Evolutionary conservation across 2,797 vertebrate species (phyloP).

Genomic region (Muscicapa striata): DNA sequence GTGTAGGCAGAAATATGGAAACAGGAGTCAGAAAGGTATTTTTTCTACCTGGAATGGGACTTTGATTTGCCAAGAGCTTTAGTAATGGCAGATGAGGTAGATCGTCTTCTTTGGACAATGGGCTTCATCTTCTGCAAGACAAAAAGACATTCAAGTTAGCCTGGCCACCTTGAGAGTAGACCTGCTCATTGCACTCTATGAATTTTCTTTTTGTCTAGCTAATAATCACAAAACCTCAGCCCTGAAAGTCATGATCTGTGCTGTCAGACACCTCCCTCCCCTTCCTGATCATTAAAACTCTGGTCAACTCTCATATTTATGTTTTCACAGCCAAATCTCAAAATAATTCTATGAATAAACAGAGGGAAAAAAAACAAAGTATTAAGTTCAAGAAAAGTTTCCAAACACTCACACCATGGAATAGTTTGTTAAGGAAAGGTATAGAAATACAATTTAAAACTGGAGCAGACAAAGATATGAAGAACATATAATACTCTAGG

Average conservation of each 20-base stretch:
- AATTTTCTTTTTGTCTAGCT: neutral
- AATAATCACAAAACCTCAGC: neutral
- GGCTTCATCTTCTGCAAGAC: constrained; percentile 78
- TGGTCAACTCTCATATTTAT: neutral
- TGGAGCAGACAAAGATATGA: neutral
- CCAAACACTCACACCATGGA: neutral
- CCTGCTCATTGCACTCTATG: neutral
- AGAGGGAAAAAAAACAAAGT: neutral
- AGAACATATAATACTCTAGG: neutral
- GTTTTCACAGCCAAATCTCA: neutral
- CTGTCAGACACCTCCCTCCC: neutral
- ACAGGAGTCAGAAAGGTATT: neutral
- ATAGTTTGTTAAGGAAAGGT: neutral
- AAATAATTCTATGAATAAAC: neutral
- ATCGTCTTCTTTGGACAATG: constrained; percentile 69
- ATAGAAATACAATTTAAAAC: neutral
- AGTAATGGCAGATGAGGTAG: constrained; percentile 68
- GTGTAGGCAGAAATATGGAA: neutral
- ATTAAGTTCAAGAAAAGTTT: neutral
- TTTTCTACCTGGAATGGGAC: constrained; percentile 71
- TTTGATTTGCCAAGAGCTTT: constrained; percentile 74
- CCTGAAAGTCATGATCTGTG: neutral
- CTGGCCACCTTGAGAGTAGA: neutral
- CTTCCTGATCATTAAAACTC: neutral
- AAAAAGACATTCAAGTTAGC: constrained; percentile 24